Conservation (phyloP, 1,140 invertebrate species). For the Polypedilum vanderplanki region DNA sequence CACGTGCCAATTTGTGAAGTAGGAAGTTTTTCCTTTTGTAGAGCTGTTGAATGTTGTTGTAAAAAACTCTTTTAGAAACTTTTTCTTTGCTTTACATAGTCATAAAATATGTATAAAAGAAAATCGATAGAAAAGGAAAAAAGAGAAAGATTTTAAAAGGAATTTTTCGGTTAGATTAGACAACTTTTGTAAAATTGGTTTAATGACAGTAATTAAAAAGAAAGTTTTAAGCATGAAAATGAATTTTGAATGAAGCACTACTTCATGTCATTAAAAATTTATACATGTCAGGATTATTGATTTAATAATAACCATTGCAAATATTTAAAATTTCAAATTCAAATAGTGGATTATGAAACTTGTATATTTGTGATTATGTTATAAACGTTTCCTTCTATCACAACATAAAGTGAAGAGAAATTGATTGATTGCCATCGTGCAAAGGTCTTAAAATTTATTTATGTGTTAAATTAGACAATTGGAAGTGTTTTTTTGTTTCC, state of each 20-base stretch:
- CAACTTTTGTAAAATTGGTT: no score
- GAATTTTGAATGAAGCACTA: background rate
- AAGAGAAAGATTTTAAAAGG: background rate
- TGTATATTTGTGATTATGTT: background rate
- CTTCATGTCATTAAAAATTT: background rate
- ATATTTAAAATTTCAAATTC: background rate
- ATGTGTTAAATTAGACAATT: background rate
- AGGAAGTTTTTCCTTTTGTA: background rate
- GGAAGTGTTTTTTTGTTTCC: no score
- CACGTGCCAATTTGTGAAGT: background rate
- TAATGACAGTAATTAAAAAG: no score
- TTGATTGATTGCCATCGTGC: slow-evolving; percentile 11
- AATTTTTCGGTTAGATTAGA: background rate
- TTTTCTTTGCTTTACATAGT: background rate
- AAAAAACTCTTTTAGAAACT: background rate
- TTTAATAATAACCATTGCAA: background rate
- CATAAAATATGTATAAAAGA: no score
- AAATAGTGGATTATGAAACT: background rate
- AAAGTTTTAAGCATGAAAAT: background rate
- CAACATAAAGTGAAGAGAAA: background rate
- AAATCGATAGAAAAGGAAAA: background rate
- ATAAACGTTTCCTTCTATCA: background rate
- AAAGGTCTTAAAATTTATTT: background rate
- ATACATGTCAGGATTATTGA: background rate
- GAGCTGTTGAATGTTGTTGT: background rate